phyloP scores from a whole-genome alignment of 2,888 invertebrate genomes.

The Lottia scabra region DNA sequence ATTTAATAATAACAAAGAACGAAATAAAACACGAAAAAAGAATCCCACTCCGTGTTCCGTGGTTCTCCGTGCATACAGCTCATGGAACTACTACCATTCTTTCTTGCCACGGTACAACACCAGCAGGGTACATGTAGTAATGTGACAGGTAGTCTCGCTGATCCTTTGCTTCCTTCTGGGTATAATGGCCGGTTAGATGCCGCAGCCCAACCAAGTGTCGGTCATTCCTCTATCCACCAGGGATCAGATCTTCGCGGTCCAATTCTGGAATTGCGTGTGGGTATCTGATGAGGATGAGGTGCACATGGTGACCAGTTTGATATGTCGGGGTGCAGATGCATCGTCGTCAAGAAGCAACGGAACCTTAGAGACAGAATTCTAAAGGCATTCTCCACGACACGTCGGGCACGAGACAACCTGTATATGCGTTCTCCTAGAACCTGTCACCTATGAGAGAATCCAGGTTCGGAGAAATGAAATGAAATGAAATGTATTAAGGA shows the following conservation, averaged over 20 bases:
- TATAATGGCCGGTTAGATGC: neutral
- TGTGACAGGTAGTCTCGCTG: neutral
- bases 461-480: no score
- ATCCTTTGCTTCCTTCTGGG: neutral
- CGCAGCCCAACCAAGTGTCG: neutral
- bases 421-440: no score
- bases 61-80: neutral
- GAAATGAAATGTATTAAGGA: no score
- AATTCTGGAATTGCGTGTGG: no score
- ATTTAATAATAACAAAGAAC: neutral
- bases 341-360: neutral
- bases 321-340: neutral
- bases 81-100: neutral
- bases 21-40: neutral
- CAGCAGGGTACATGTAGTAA: neutral
- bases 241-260: no score
- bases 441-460: neutral
- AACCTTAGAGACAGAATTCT: constrained; percentile 3
- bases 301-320: neutral
- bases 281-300: neutral
- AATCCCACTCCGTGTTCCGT: neutral
- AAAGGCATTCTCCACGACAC: constrained; percentile 13
- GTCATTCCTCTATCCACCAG: neutral
- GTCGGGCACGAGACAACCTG: no score
- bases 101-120: neutral